These are phyloP conservation scores for Ptiloglossa arizonensis DNA, from an alignment of 1,140 invertebrate species.

Conservation along the genomic window DNA sequence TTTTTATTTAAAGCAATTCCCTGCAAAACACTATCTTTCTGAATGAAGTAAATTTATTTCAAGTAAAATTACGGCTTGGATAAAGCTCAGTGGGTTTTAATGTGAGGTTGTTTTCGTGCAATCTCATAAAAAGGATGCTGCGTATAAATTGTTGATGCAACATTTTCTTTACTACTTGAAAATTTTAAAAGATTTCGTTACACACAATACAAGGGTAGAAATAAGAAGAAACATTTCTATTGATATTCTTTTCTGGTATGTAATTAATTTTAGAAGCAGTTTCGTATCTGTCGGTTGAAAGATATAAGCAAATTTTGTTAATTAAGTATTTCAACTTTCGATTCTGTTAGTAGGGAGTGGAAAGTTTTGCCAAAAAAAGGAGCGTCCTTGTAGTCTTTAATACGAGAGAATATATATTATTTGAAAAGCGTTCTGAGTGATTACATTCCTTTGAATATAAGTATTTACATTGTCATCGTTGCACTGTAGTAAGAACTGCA, in stretches of 20 bases:
- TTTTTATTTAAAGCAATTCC: too few relatives aligned
- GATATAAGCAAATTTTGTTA: background rate
- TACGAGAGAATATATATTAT: conserved; percentile 1
- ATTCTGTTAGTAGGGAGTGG: too few relatives aligned
- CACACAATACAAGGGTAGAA: background rate
- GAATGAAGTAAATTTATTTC: background rate
- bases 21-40: too few relatives aligned
- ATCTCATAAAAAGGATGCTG: too few relatives aligned
- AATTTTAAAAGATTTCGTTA: too few relatives aligned
- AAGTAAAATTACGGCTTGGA: background rate
- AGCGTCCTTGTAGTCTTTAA: background rate
- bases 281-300: background rate
- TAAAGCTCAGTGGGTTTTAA: background rate
- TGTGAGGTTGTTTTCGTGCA: too few relatives aligned
- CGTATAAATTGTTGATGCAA: too few relatives aligned
- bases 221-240: background rate
- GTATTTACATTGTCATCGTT: conserved; percentile 36
- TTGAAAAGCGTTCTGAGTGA: conserved; percentile 11
- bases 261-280: background rate
- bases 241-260: background rate
- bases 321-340: background rate
- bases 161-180: too few relatives aligned
- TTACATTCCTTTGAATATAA: conserved; percentile 22
- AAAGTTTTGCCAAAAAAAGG: background rate
- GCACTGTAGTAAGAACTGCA: conserved; percentile 29